Conservation (phyloP, 2,113 vertebrate species). For the Heloderma charlesbogerti region DNA sequence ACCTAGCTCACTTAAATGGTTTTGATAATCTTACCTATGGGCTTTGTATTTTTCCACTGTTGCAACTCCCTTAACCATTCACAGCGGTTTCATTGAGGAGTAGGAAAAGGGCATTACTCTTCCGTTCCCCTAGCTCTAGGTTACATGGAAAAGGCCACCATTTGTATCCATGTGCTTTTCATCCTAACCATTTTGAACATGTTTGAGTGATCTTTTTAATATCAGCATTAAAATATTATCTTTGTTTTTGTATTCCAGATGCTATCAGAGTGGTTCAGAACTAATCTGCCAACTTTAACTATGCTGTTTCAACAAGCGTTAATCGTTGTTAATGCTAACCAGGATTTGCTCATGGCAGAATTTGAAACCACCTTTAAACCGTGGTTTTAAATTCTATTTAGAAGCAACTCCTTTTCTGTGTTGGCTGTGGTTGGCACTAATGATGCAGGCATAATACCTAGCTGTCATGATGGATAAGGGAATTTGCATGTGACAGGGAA, state of each 20-base stretch:
- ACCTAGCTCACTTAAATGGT: conserved; percentile 25
- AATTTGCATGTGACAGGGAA: not conserved
- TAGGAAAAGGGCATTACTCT: not conserved
- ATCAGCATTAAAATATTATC: not conserved
- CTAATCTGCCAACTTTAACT: not conserved
- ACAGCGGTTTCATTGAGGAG: not conserved
- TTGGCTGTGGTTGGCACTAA: not conserved
- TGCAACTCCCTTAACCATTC: conserved; percentile 5
- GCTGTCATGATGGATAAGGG: not conserved
- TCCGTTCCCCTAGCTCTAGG: not conserved
- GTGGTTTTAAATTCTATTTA: not conserved
- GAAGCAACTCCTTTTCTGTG: not conserved
- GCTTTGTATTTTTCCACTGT: conserved; percentile 11
- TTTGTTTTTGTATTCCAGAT: not conserved
- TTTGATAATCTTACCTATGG: conserved; percentile 17
- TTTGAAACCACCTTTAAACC: not conserved
- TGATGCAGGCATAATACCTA: not conserved
- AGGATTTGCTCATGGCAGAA: not conserved
- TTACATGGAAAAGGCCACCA: not conserved
- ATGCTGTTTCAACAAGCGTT: not conserved
- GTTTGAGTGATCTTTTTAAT: not conserved
- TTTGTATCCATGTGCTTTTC: not conserved
- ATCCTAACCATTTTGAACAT: not conserved
- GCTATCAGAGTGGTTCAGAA: not conserved
- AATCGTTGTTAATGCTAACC: not conserved